Percentiles rank a stretch among this genome's conserved stretches.
Evolutionary conservation across 1,140 invertebrate genomes (phyloP).

Genomic region (Drosophila sechellia): DNA sequence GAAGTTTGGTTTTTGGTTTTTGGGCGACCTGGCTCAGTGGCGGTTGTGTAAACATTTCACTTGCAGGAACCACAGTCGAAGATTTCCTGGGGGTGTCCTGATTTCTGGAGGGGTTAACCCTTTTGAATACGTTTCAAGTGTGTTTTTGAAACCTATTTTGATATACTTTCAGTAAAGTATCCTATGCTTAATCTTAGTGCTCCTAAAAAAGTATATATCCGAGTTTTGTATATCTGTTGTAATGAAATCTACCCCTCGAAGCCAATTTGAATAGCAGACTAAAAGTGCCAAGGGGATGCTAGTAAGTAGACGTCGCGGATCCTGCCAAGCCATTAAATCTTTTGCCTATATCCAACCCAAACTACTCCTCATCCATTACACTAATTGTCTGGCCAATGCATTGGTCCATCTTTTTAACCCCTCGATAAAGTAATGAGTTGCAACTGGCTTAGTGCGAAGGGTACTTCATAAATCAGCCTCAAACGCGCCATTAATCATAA

Average conservation of each 20-base stretch:
- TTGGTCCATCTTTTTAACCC: conserved; percentile 31
- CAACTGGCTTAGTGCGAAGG: conserved; percentile 41
- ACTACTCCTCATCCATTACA: conserved; percentile 57
- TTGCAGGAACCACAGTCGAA: conserved; percentile 47
- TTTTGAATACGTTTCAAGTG: background rate
- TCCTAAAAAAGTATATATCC: background rate
- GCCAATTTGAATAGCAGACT: background rate
- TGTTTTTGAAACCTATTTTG: too few species aligned
- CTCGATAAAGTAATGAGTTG: conserved; percentile 23
- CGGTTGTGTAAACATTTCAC: conserved; percentile 77
- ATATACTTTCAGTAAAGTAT: too few species aligned
- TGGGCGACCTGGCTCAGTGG: conserved; percentile 52
- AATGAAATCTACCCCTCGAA: background rate
- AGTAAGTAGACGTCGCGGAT: background rate
- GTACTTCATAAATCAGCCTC: conserved; percentile 66
- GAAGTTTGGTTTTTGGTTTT: conserved; percentile 34
- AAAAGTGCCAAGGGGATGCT: background rate
- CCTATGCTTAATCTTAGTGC: too few species aligned
- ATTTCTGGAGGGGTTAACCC: conserved; percentile 5
- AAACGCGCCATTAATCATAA: conserved; percentile 71
- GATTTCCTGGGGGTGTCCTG: background rate
- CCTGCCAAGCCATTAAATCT: conserved; percentile 2
- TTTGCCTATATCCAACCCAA: background rate
- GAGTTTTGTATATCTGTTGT: background rate
- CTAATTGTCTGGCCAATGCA: conserved; percentile 57